A percentile compares a stretch with the other conserved stretches of the same genome.
phyloP scores from a whole-genome alignment of 2,888 invertebrate genomes.

The Ichneumoninae sp. region DNA sequence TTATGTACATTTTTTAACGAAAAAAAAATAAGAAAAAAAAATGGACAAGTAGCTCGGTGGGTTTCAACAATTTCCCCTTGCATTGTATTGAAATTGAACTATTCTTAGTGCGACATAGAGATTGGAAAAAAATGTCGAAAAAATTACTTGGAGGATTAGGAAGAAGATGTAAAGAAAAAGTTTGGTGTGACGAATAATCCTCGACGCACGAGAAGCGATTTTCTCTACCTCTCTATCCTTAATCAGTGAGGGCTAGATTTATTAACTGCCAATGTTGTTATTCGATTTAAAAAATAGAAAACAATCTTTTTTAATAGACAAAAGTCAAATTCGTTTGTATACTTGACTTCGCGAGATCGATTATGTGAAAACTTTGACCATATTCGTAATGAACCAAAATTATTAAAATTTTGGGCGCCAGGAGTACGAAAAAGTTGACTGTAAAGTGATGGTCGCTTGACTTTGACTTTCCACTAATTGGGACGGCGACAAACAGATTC shows the following conservation, averaged over 20 bases:
- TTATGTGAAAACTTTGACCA: constrained; percentile 37
- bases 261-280: constrained; percentile 81
- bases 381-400: constrained; percentile 36
- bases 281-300: constrained; percentile 62
- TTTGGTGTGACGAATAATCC: constrained; percentile 17
- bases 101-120: constrained; percentile 16
- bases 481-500: not conserved
- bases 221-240: constrained; percentile 53
- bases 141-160: not conserved
- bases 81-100: constrained; percentile 3
- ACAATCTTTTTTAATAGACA: constrained; percentile 21
- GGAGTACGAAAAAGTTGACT: not conserved
- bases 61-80: constrained; percentile 3
- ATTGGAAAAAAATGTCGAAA: constrained; percentile 5
- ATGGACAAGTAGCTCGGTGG: not conserved
- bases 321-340: constrained; percentile 33
- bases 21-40: not conserved
- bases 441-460: not conserved
- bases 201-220: constrained; percentile 47
- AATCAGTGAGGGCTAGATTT: constrained; percentile 70
- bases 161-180: constrained; percentile 10
- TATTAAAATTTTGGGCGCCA: not conserved
- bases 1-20: constrained; percentile 17
- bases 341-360: constrained; percentile 50
- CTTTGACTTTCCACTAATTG: not conserved